Conservation (phyloP, 2,888 invertebrate species). For the Hetaerina titia region DNA sequence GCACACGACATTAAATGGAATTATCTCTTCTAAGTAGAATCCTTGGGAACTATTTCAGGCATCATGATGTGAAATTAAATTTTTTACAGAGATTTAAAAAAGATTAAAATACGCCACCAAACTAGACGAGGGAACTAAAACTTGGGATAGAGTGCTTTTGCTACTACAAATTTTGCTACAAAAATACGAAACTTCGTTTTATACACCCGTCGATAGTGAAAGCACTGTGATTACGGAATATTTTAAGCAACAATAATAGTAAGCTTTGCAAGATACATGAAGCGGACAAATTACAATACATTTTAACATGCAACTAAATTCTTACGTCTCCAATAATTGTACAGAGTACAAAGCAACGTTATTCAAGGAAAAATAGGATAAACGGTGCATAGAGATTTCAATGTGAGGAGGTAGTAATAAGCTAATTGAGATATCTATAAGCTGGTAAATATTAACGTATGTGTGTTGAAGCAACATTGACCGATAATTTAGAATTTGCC, state of each 20-base stretch:
- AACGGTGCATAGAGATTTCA: constrained; percentile 14
- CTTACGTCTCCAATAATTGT: neutral
- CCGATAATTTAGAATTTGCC: neutral
- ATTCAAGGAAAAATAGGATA: neutral
- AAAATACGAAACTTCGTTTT: neutral
- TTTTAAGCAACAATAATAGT: neutral
- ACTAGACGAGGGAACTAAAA: too few species aligned
- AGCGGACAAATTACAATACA: constrained; percentile 24
- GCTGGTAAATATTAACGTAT: constrained; percentile 3
- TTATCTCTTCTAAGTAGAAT: neutral
- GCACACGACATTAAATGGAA: neutral
- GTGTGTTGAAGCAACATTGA: constrained; percentile 46
- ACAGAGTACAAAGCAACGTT: neutral
- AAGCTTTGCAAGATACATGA: constrained; percentile 32
- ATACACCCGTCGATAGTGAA: neutral
- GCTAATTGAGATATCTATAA: constrained; percentile 20
- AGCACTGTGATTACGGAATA: neutral
- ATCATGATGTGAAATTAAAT: neutral
- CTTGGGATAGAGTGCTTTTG: too few species aligned
- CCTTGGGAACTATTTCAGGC: neutral
- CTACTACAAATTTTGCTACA: neutral
- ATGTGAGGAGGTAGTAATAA: neutral
- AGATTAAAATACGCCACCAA: too few species aligned
- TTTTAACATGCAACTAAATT: constrained; percentile 34
- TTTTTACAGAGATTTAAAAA: too few species aligned